These are phyloP conservation scores for Chaitophorus viminalis DNA, from an alignment of 2,888 invertebrate species.

Conservation along the genomic window DNA sequence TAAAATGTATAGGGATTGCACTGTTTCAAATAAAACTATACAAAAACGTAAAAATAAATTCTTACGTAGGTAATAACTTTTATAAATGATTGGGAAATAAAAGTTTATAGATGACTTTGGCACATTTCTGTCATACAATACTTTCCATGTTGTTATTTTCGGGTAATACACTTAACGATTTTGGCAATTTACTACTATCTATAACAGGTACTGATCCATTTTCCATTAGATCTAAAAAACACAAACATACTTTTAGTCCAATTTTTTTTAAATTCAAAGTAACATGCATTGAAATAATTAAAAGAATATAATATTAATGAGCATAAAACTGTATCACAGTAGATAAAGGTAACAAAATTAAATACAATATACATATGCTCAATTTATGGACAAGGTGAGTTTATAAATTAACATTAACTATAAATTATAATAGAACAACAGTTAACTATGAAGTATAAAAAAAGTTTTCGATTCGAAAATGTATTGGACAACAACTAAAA, in stretches of 20 bases:
- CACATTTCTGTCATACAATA: slow-evolving; percentile 47
- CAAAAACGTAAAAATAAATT: slow-evolving; percentile 22
- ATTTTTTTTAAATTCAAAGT: too few species aligned
- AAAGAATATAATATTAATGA: too few species aligned
- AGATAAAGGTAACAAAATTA: too few species aligned
- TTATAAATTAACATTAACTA: too few species aligned
- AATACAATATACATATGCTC: too few species aligned
- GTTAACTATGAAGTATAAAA: too few species aligned
- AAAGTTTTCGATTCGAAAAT: too few species aligned
- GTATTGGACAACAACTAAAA: too few species aligned
- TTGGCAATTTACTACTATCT: slow-evolving; percentile 38
- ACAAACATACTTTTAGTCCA: neutral
- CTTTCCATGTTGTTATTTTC: slow-evolving; percentile 57
- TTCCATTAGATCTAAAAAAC: slow-evolving; percentile 51
- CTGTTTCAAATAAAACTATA: slow-evolving; percentile 17
- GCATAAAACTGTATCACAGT: too few species aligned
- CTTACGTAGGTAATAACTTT: neutral
- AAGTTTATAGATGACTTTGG: slow-evolving; percentile 33
- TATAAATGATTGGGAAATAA: neutral
- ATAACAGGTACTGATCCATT: slow-evolving; percentile 20
- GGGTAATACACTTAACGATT: slow-evolving; percentile 51
- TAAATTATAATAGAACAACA: too few species aligned
- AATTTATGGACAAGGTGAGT: too few species aligned
- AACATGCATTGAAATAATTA: too few species aligned
- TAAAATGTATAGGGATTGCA: slow-evolving; percentile 33